phyloP scores from a whole-genome alignment of 2,797 vertebrate genomes.

The Argentina silus region DNA sequence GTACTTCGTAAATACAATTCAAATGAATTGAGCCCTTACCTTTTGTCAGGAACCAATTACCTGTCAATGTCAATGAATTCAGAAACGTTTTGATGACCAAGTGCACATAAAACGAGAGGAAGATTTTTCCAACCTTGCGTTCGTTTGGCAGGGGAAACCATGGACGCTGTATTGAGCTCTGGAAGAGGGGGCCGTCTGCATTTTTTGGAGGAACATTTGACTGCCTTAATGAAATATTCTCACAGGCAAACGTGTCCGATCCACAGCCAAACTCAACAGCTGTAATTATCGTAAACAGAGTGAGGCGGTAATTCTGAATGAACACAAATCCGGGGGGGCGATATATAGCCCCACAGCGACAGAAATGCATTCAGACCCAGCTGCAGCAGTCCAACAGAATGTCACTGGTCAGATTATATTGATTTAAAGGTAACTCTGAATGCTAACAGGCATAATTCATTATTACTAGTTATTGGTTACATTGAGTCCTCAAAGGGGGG shows the following conservation, averaged over 20 bases:
- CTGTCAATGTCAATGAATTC: not conserved
- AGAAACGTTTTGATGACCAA: not conserved
- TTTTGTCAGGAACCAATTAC: not conserved
- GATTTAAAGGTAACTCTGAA: no score
- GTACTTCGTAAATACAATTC: not conserved
- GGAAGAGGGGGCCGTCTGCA: constrained; percentile 31
- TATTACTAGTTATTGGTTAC: no score
- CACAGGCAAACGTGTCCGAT: constrained; percentile 17
- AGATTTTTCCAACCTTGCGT: constrained; percentile 13
- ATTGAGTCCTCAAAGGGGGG: not conserved
- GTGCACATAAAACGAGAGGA: not conserved
- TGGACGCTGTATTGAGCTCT: constrained; percentile 30
- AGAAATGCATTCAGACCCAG: constrained; percentile 1
- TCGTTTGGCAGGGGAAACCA: not conserved
- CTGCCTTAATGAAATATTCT: constrained; percentile 51
- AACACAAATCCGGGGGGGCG: not conserved
- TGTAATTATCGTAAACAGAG: constrained; percentile 29
- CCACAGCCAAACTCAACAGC: constrained; percentile 34
- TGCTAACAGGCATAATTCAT: no score
- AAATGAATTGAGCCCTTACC: no score
- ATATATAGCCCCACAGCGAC: constrained; percentile 5
- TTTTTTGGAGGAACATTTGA: constrained; percentile 33
- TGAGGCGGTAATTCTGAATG: constrained; percentile 7
- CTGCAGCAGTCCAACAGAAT: not conserved
- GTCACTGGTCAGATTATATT: no score